These are phyloP conservation scores for Chanos chanos DNA, from an alignment of 2,797 vertebrate genomes.

Conservation along the genomic window DNA sequence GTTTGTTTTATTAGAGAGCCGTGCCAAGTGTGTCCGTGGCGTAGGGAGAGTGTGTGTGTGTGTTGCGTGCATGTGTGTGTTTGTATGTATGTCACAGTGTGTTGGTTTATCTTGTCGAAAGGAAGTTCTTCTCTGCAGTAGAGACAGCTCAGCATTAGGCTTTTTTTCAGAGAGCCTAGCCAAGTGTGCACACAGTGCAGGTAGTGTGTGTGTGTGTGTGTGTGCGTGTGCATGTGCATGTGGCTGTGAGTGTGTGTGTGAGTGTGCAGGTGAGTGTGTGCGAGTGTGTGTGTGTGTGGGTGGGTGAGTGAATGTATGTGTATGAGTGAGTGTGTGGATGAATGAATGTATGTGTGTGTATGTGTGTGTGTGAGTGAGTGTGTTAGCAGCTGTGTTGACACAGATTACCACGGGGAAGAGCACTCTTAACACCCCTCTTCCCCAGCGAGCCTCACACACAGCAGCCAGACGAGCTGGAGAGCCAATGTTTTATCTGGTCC, in stretches of 20 bases:
- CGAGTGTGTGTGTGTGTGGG: background rate
- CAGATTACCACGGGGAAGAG: constrained; percentile 3
- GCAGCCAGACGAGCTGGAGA: background rate
- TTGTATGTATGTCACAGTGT: too few relatives aligned
- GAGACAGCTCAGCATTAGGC: background rate
- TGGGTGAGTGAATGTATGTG: background rate
- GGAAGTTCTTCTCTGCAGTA: constrained; percentile 1
- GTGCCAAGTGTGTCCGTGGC: too few relatives aligned
- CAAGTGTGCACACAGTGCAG: too few relatives aligned
- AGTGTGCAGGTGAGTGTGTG: too few relatives aligned
- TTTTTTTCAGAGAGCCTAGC: constrained; percentile 5
- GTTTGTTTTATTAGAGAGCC: too few relatives aligned
- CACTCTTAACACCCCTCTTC: background rate
- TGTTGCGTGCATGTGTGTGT: too few relatives aligned
- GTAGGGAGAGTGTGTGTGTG: too few relatives aligned
- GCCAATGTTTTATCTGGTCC: constrained; percentile 1
- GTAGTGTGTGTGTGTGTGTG: too few relatives aligned
- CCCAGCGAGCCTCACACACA: background rate
- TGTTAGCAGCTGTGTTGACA: constrained; percentile 37
- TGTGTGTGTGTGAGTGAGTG: background rate
- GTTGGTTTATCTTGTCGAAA: constrained; percentile 11
- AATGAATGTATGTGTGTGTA: constrained; percentile 1
- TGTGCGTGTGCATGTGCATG: too few relatives aligned
- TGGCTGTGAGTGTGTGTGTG: too few relatives aligned
- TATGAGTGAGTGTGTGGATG: constrained; percentile 8